Base-by-base conservation (phyloP, 2,888 invertebrate species). In the Drosophila greeni region DNA sequence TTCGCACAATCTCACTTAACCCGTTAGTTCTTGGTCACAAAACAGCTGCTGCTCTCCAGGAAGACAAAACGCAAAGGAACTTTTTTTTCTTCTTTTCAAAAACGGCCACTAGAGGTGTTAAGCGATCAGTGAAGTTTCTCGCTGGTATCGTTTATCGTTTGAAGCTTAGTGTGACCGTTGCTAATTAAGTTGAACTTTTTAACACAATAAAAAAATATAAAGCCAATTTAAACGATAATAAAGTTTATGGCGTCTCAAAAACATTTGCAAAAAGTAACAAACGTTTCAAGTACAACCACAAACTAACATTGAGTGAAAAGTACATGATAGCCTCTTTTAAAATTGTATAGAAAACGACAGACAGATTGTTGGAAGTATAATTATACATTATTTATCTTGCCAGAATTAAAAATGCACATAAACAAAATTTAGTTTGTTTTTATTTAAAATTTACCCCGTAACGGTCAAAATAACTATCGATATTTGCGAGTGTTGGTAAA, bases 11-110 rank as follows among this genome's bases (percentile, higher is more conserved):
- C 12, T 31, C 18, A 12, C 29, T 16, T 36, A 12, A 16, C 8
- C 26, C 36, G 16, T 43, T 26, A 12, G 18, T 18, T 23, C 8
- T 34, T 20, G 9, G 29, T 9, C 2, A 24, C n/a, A 31, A 31
- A 39, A 11, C 14, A 36, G 12, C 37, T 16, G 43, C 60, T 24
- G 18, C 36, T 45, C 29, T 9, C n/a, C 12, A 4, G 31, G 24
- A 24, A 18, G 24, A 39, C 45, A n/a, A n/a, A 37, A n/a, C n/a
- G 7, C 34, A 24, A 60, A 59, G 18, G 18, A 39, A 58, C 11
- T 16, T 11, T 14, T 16, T 40, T 26, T 24, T n/a, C 18, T 49
- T n/a, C 51, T 18, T 40, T 55, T 57, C 9, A n/a, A 52, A 60
- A 45, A 39, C 12, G 43, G n/a, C 14, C 16, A 16, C 36, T 43